A percentile compares a stretch with the other conserved stretches of the same genome.
Evolutionary conservation across 2,797 vertebrate genomes (phyloP).

Genomic region (Esox masquinongy): DNA sequence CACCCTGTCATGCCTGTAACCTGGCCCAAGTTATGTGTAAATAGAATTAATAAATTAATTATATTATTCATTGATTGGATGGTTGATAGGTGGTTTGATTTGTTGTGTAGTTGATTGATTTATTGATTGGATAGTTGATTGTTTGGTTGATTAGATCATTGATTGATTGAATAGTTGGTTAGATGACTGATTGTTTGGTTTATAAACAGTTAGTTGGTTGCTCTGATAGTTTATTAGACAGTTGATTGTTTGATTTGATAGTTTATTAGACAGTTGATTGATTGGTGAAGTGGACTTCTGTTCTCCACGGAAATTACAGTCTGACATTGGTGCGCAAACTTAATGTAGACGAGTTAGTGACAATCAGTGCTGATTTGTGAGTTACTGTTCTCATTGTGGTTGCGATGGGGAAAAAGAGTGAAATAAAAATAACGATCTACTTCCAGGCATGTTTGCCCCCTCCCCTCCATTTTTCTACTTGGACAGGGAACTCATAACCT

Average conservation of each 20-base stretch:
- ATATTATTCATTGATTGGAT: no score
- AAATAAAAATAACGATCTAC: constrained; percentile 28
- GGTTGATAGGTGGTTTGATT: no score
- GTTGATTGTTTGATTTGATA: neutral
- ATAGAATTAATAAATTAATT: neutral
- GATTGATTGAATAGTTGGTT: neutral
- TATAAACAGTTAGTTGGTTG: neutral
- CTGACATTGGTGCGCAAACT: neutral
- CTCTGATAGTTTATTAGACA: neutral
- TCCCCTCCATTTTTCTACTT: neutral
- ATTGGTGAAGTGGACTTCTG: neutral
- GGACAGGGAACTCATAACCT: neutral
- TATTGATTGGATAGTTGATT: no score
- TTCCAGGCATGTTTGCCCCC: neutral
- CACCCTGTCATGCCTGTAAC: neutral
- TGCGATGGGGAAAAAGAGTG: constrained; percentile 29
- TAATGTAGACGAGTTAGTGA: neutral
- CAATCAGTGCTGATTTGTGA: neutral
- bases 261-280: neutral
- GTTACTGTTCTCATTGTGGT: no score
- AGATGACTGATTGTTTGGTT: neutral
- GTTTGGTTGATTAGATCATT: no score
- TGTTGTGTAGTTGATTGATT: neutral
- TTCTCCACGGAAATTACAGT: neutral
- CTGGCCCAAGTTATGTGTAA: neutral